Evolutionary conservation across 2,888 invertebrate species (phyloP), one percentile per base, ranked within the genome.

Genomic region (Thumatha senex): DNA sequence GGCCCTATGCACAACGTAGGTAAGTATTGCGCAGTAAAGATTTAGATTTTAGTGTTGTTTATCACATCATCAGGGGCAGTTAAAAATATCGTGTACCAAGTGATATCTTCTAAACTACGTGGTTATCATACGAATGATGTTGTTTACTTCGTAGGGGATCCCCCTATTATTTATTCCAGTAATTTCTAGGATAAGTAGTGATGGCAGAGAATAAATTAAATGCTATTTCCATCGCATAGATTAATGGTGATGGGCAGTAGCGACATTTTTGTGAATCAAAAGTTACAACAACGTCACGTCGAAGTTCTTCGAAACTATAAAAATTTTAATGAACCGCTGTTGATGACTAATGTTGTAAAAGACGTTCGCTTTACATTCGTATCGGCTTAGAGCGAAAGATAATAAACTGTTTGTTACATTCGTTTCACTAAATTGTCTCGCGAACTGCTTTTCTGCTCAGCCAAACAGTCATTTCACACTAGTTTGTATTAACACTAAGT

Each of bases 281-380:
- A 57, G 67, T 67, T 70, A 57, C 61, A 67, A 61, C 40, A 40
- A n/a, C n/a, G n/a, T 31, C 35, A 33, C 49, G 50, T 56, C 31
- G 62, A 42, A 51, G 64, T 53, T 56, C 61, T 56, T 65, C 66
- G 63, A 61, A 66, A 41, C 49, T 56, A 56, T 66, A 56, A 66
- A 57, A 58, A 70, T 70, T 24, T 24, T 61, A 67, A 64, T 60
- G 56, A 58, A 54, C 51, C 39, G 49, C 46, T 58, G 56, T 35
- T 55, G 55, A 56, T 71, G 67, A 69, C 61, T 70, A 66, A 71
- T 63, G 54, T 69, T 66, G 60, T 63, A 56, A 66, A 56, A 70
- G 61, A 69, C 57, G 46, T 59, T 43, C 48, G 45, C 48, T 55
- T 40, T 47, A 56, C 45, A 36, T 46, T 55, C 44, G 48, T 59